Base-by-base conservation (phyloP, 2,888 invertebrate species). In the Drosophila parthenogenetica region DNA sequence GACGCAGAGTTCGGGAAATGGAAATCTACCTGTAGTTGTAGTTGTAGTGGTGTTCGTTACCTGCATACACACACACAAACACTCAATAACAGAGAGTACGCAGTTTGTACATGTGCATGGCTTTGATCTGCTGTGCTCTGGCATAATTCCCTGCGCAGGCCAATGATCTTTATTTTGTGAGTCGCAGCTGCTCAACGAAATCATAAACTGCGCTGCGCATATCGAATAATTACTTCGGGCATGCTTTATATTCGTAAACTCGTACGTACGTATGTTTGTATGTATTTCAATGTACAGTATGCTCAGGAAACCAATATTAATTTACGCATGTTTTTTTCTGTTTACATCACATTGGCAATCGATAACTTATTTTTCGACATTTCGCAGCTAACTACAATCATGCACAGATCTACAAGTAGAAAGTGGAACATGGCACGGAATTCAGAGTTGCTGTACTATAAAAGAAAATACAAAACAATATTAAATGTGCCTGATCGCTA, bases 91-190 rank as follows among this genome's bases (percentile, higher is more conserved):
- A 57, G 13, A n/a, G 35, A n/a, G 48, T 25, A 29, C 29, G 14
- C 19, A 32, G 14, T n/a, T 11, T 2, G 16, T 51, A 45, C 50
- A 51, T 60, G 51, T 63, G 29, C 32, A 46, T 50, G 46, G 69
- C 51, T 59, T 39, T 57, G 64, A 74, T 72, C 85, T 79, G 78
- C 67, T 80, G 75, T 78, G 63, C 71, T 62, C 63, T 75, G 71
- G 82, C 81, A 82, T 81, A 81, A 81, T 81, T 81, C 77, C 65
- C 43, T 77, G 75, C 68, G 72, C 80, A 82, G 83, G 77, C 72
- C 86, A 86, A 80, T 82, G 81, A 86, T 82, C 81, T 81, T 80
- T 75, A 68, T 64, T 69, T 54, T 68, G 54, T n/a, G 58, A 64
- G 49, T 57, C 54, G 77, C 75, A 75, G 75, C 75, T 74, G 74